Evolutionary conservation across 1,140 invertebrate genomes (phyloP).

Genomic region (Plutomurus gul): DNA sequence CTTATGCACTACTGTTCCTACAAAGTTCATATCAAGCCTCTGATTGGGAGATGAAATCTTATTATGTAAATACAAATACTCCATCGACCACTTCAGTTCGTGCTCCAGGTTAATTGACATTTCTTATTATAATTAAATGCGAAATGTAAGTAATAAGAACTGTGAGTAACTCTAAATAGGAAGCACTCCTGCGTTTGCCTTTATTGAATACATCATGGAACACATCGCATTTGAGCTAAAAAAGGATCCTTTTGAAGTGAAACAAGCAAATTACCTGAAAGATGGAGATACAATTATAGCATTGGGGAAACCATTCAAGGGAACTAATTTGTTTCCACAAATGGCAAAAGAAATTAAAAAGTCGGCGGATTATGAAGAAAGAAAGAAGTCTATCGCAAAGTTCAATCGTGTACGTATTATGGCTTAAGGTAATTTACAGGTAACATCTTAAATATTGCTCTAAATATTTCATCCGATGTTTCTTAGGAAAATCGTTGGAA

Average conservation of each 20-base stretch:
- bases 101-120: conserved; percentile 59
- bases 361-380: conserved; percentile 67
- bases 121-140: background rate
- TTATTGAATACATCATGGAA: conserved; percentile 57
- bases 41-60: conserved; percentile 53
- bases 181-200: background rate
- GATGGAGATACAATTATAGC: conserved; percentile 66
- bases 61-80: conserved; percentile 51
- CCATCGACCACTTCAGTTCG: conserved; percentile 53
- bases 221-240: conserved; percentile 68
- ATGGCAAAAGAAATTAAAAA: conserved; percentile 55
- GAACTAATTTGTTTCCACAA: conserved; percentile 54
- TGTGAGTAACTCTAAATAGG: conserved; percentile 23
- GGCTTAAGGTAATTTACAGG: background rate
- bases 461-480: background rate
- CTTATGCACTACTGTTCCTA: conserved; percentile 44
- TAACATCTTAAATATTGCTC: background rate
- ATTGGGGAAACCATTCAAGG: conserved; percentile 64
- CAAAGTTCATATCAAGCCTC: conserved; percentile 41
- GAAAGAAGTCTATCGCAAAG: conserved; percentile 66
- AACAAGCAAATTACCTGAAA: conserved; percentile 65
- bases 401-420: background rate
- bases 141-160: background rate
- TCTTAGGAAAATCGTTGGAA: conserved; percentile 71
- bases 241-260: conserved; percentile 72